Evolutionary conservation across 2,113 vertebrate species (phyloP).

Genomic region (Sinosuthora webbiana): DNA sequence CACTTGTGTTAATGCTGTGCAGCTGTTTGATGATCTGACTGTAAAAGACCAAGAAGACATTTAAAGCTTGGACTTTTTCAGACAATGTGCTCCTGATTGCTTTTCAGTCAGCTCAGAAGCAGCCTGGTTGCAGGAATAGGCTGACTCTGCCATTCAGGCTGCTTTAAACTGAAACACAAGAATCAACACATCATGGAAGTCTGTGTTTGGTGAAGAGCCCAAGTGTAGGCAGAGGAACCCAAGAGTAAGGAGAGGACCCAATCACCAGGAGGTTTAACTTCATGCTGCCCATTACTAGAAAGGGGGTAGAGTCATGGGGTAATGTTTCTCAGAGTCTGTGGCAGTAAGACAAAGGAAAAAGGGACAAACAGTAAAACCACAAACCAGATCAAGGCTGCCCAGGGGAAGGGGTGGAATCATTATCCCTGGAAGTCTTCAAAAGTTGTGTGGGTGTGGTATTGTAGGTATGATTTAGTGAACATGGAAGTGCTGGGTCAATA

Average conservation of each 20-base stretch:
- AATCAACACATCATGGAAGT: background rate
- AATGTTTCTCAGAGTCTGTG: background rate
- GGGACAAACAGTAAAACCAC: background rate
- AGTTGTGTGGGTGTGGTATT: background rate
- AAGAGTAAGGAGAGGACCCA: background rate
- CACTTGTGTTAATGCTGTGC: background rate
- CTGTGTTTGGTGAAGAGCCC: background rate
- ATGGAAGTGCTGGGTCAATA: background rate
- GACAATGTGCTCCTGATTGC: constrained; percentile 46
- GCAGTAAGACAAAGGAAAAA: background rate
- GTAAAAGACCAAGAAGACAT: constrained; percentile 27
- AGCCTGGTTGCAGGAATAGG: background rate
- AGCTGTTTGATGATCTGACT: constrained; percentile 47
- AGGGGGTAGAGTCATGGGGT: background rate
- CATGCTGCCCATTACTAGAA: background rate
- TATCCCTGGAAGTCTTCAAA: background rate
- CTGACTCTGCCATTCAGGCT: constrained; percentile 16
- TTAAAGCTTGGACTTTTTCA: constrained; percentile 32
- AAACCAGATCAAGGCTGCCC: background rate
- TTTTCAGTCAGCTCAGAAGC: constrained; percentile 41
- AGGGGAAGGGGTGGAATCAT: background rate
- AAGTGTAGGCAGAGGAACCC: background rate
- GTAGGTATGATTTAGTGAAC: background rate
- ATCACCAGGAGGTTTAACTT: background rate
- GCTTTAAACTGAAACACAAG: background rate